These are phyloP conservation scores for Epinephelus cyanopodus DNA, from an alignment of 2,113 vertebrate species.

Conservation along the genomic window DNA sequence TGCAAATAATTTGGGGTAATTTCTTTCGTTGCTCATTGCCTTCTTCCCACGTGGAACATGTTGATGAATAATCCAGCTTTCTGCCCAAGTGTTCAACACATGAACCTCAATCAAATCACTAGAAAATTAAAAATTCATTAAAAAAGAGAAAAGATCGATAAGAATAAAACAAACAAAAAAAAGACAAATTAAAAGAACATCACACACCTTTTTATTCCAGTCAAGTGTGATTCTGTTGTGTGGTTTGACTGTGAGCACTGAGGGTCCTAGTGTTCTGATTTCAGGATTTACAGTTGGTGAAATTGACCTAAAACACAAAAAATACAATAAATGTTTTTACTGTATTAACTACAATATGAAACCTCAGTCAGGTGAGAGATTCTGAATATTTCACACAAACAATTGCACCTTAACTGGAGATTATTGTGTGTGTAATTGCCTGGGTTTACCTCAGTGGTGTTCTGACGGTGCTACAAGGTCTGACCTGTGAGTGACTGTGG, in stretches of 20 bases:
- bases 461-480: conserved; percentile 21
- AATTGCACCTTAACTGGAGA: not conserved
- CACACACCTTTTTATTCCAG: conserved; percentile 56
- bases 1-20: too few relatives aligned
- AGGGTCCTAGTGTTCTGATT: conserved; percentile 11
- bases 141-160: too few relatives aligned
- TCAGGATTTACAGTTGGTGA: conserved; percentile 33
- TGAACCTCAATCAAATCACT: too few relatives aligned
- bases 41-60: too few relatives aligned
- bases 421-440: not conserved
- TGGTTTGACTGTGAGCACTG: conserved; percentile 31
- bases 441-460: conserved; percentile 65
- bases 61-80: too few relatives aligned
- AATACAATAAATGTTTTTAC: not conserved
- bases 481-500: conserved; percentile 17
- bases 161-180: too few relatives aligned
- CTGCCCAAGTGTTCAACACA: too few relatives aligned
- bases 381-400: not conserved
- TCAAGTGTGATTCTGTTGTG: conserved; percentile 54
- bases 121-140: too few relatives aligned
- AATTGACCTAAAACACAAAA: conserved; percentile 60
- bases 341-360: not conserved
- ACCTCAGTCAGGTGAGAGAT: not conserved
- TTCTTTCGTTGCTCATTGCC: too few relatives aligned
- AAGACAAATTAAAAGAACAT: not conserved